Percentiles rank a stretch among this genome's conserved stretches.
Conservation (phyloP, 2,797 vertebrate species). For the Sciurus vulgaris region DNA sequence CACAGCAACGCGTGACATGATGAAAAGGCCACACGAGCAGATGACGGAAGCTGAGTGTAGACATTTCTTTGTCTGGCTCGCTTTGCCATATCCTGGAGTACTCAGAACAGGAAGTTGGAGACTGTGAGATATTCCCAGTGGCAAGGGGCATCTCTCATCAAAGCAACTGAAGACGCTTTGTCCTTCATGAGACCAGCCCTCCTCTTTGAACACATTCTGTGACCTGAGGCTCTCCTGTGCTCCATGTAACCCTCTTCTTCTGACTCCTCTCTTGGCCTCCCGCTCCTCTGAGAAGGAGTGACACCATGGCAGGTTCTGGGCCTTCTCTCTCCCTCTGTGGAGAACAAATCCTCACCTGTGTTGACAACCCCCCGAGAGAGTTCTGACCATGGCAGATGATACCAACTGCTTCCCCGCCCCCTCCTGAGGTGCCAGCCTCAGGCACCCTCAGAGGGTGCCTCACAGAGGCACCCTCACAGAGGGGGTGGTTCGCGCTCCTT, state of each 20-base stretch:
- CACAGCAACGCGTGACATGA: rapidly evolving
- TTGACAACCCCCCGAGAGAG: no score
- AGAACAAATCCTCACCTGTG: not conserved
- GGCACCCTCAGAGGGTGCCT: no score
- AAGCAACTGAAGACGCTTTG: not conserved
- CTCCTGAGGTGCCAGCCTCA: no score
- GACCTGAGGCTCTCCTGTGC: no score
- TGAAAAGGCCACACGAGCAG: no score
- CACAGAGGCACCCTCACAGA: no score
- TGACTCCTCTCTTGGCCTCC: not conserved
- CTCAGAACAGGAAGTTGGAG: not conserved
- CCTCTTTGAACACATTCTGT: no score
- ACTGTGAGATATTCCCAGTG: no score
- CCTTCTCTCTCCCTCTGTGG: no score
- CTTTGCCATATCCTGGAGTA: not conserved
- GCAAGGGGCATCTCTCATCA: not conserved
- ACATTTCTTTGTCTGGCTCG: not conserved
- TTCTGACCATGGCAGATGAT: not conserved
- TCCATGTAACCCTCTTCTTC: no score
- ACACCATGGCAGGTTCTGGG: rapidly evolving
- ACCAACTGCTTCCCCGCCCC: not conserved
- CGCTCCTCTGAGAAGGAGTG: not conserved
- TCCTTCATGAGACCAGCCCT: no score
- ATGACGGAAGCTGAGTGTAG: not conserved
- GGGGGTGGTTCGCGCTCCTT: not conserved